A percentile compares a stretch with the other conserved stretches of the same genome.
Evolutionary conservation across 2,113 vertebrate species (phyloP).

Genomic region (Felis catus): DNA sequence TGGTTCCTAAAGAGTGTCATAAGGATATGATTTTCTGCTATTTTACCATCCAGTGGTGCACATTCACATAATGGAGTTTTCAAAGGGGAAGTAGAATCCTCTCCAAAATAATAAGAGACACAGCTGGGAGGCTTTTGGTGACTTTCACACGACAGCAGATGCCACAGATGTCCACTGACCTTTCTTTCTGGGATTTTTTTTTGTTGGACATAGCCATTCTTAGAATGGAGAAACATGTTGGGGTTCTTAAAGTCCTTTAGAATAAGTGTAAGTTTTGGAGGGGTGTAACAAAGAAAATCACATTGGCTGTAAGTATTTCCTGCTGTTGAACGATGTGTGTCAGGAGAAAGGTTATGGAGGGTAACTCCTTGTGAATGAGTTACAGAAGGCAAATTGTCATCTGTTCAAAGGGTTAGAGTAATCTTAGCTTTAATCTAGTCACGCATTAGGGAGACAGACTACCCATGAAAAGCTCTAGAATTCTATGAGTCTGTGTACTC

Average conservation of each 20-base stretch:
- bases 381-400: neutral
- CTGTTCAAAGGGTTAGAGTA: neutral
- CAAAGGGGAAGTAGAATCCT: neutral
- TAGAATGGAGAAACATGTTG: neutral
- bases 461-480: neutral
- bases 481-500: neutral
- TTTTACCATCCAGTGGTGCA: neutral
- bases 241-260: neutral
- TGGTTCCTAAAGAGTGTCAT: neutral
- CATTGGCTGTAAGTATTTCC: neutral
- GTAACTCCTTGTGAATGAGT: neutral
- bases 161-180: neutral
- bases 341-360: neutral
- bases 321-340: neutral
- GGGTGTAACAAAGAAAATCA: neutral
- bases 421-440: neutral
- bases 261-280: neutral
- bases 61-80: neutral
- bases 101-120: neutral
- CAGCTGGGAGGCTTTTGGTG: neutral
- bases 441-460: neutral
- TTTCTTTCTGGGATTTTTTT: conserved; percentile 33
- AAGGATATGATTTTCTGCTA: neutral
- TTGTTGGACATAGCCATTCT: neutral
- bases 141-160: neutral